phyloP scores from a whole-genome alignment of 2,797 vertebrate species.

The Sternarchorhynchus goeldii region DNA sequence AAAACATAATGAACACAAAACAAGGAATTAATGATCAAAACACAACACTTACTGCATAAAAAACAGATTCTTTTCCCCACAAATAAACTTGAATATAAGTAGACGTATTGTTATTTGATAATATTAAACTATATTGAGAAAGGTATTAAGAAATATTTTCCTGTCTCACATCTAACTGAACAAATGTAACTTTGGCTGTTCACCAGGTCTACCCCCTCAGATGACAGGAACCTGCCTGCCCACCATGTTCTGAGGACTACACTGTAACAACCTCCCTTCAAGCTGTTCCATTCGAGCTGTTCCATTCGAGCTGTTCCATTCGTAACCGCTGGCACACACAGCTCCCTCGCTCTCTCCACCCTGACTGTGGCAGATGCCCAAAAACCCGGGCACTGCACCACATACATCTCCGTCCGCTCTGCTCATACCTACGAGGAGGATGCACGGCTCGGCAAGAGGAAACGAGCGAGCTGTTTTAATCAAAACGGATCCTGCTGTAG shows the following conservation, averaged over 20 bases:
- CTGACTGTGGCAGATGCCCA: slow-evolving; percentile 5
- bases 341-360: slow-evolving; percentile 14
- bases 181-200: background rate
- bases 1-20: too few species aligned
- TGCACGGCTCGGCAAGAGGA: slow-evolving; percentile 9
- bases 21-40: too few species aligned
- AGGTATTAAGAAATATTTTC: too few species aligned
- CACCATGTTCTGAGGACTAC: background rate
- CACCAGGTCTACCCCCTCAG: slow-evolving; percentile 26
- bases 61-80: too few species aligned
- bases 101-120: too few species aligned
- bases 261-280: slow-evolving; percentile 40
- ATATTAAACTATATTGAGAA: too few species aligned
- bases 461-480: slow-evolving; percentile 57
- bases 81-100: too few species aligned
- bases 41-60: too few species aligned
- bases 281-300: slow-evolving; percentile 22
- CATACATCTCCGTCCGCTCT: slow-evolving; percentile 32
- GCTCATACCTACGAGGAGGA: slow-evolving; percentile 27
- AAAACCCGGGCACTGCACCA: slow-evolving; percentile 14
- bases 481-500: slow-evolving; percentile 55
- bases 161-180: too few species aligned
- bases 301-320: slow-evolving; percentile 37
- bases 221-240: slow-evolving; percentile 21
- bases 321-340: slow-evolving; percentile 38